Evolutionary conservation across 2,797 vertebrate genomes (phyloP), one percentile per base, ranked within the genome.

Genomic region (Sebastes diploproa): DNA sequence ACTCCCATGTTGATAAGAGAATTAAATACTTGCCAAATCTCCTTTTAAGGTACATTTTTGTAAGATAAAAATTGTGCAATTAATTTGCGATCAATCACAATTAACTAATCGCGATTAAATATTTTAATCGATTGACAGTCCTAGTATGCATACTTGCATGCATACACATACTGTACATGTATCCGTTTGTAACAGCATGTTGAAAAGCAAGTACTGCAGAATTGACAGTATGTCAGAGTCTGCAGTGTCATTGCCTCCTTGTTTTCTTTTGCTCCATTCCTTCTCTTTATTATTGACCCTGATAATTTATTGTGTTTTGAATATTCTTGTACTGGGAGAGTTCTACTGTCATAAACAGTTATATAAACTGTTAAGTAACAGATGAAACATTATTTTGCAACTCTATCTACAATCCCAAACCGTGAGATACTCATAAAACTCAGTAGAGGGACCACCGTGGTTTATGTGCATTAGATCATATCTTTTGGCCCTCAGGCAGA

Each of bases 401-500:
- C 30, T 25, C n/a, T 10, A 29, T 63, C 11, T 46, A 54, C 13
- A 66, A 16, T 55, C 4, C 20, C 36, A 20, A 67, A 60, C 58
- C 14, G 20, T n/a, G 23, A 56, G 23, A 66, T 8, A 9, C 30
- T 75, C 14, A 5, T 74, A 10, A 38, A 62, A 32, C 52, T 59
- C n/a, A 50, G 34, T 32, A 9, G 20, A 12, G 29, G 59, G 71
- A 85, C 77, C 75, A 68, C 62, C 13, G 3, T 74, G 58, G 55
- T 82, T 69, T 56, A 61, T 63, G 16, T 69, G 62, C 8, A 29
- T 62, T 58, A 82, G 64, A 84, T 86, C 16, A 79, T 67, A 76
- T 80, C 56, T 72, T 54, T 71, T 23, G 3, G 11, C 64, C 80
- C 58, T 80, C 23, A 58, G 80, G 72, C 72, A 82, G 42, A 71